A percentile compares a stretch with the other conserved stretches of the same genome.
phyloP scores from a whole-genome alignment of 2,888 invertebrate genomes.

The Trichopria drosophilae region DNA sequence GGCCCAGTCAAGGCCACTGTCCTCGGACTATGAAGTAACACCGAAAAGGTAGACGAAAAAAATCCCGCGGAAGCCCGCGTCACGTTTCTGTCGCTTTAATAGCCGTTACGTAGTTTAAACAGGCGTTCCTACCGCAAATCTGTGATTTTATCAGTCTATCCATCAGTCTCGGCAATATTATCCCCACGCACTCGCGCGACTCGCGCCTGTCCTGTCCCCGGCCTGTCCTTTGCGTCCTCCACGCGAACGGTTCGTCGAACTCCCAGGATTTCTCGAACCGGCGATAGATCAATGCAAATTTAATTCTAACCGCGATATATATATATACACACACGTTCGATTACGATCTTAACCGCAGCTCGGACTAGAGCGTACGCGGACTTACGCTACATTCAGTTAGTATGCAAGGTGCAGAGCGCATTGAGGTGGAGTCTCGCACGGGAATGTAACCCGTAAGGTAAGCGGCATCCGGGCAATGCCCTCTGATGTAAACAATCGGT shows the following conservation, averaged over 20 bases:
- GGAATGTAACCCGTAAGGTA: constrained; percentile 51
- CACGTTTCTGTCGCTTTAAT: no score
- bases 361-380: constrained; percentile 21
- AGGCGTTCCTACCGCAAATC: no score
- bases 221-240: constrained; percentile 23
- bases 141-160: no score
- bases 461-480: constrained; percentile 57
- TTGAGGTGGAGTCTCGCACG: constrained; percentile 39
- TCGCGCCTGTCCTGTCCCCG: constrained; percentile 1
- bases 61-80: no score
- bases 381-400: constrained; percentile 2
- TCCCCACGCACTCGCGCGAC: neutral
- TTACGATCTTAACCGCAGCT: constrained; percentile 1
- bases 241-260: constrained; percentile 40
- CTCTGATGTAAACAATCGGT: constrained; percentile 58
- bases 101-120: no score
- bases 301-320: constrained; percentile 36
- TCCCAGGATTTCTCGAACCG: constrained; percentile 36
- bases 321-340: neutral
- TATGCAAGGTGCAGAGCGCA: constrained; percentile 35
- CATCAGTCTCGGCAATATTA: no score
- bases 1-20: no score
- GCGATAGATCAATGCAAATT: constrained; percentile 41
- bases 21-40: no score
- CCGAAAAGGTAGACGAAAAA: no score